Base-by-base conservation (phyloP, 2,797 vertebrate species). In the Heteromormyrus szaboi region DNA sequence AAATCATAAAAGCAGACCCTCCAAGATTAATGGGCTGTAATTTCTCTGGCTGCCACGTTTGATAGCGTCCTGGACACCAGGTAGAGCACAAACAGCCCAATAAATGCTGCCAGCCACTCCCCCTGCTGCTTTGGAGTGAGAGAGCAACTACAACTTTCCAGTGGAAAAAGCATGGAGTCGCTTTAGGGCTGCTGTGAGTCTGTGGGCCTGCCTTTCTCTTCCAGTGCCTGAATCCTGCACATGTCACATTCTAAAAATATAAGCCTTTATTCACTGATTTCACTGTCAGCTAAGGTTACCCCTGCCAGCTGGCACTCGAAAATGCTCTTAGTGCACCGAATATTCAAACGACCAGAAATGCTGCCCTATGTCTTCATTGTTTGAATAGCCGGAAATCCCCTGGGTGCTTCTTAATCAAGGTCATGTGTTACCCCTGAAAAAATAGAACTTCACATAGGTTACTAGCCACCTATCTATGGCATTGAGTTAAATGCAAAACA, bases 21-120 rank as follows among this genome's bases (percentile, higher is more conserved):
- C n/a, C 33, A 12, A 81, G 51, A 86, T 88, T 90, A 88, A 87
- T 59, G 83, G 76, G 81, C 85, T 59, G 68, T 88, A 54, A 76
- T 90, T 90, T 88, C 79, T 5, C n/a, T 25, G 41, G 59, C 87
- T 88, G 84, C 85, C 79, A 48, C 46, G 72, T 84, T 89, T 84
- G 8, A 14, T 54, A 37, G 81, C 48, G 12, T 48, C n/a, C 8
- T 44, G 86, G 84, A 88, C 46, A 81, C 84, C 17, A 86, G 84
- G 62, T 37, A 81, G 29, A 44, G 85, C 68, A 88, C 81, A 88
- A 84, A 37, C 84, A 87, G 95, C 93, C 93, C 94, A 94, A 95
- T 92, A 91, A 85, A 85, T 25, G 46, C 81, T 25, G 41, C 22
- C 44, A 22, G 44, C 81, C 41, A 17, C 37, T 62, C 91, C 19